Percentiles rank a stretch among this genome's conserved stretches.
Evolutionary conservation across 2,888 invertebrate genomes (phyloP).

Genomic region (Troides oblongomaculatus): DNA sequence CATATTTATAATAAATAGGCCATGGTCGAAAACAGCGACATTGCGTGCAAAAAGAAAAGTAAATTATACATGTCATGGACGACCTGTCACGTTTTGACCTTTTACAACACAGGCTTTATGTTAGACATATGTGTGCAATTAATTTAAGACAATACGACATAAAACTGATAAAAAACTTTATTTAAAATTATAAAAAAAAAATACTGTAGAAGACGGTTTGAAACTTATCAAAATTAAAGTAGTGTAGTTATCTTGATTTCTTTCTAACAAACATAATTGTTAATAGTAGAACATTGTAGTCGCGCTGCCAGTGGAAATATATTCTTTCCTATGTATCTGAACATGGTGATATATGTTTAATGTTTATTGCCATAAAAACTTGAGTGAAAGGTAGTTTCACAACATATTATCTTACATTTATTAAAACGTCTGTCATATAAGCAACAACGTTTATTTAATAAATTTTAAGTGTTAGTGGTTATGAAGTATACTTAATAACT

Average conservation of each 20-base stretch:
- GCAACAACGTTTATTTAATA: no score
- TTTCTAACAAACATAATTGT: no score
- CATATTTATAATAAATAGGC: neutral
- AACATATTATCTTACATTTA: no score
- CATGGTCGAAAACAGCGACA: conserved; percentile 13
- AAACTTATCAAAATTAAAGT: neutral
- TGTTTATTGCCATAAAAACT: no score
- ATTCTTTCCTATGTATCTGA: neutral
- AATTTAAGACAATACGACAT: conserved; percentile 18
- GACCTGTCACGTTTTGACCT: conserved; percentile 40
- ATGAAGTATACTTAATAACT: no score
- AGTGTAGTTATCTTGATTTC: neutral
- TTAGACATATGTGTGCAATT: conserved; percentile 3
- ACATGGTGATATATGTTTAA: no score
- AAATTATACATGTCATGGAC: conserved; percentile 42
- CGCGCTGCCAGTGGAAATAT: neutral
- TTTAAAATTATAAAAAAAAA: neutral
- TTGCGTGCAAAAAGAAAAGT: conserved; percentile 47
- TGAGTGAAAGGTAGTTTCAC: no score
- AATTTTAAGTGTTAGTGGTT: no score
- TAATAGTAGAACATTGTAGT: neutral
- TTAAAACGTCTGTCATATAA: no score
- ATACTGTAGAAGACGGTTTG: neutral
- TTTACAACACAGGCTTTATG: conserved; percentile 33
- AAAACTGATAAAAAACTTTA: neutral